Evolutionary conservation across 2,113 vertebrate species (phyloP).

Genomic region (Danionella cerebrum): DNA sequence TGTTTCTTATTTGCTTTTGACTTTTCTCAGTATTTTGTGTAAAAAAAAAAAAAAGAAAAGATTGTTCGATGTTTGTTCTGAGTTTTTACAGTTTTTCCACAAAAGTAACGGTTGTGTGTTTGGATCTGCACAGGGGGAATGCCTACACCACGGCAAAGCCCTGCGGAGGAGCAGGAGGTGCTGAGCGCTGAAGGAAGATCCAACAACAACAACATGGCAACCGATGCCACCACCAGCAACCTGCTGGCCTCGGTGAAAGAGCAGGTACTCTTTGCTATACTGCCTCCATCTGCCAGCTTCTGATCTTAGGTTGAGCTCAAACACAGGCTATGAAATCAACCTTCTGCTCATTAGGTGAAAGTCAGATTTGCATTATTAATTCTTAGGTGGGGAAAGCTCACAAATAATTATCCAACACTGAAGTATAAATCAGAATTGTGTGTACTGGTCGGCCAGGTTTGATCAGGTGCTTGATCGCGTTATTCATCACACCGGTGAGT

Average conservation of each 20-base stretch:
- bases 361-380: constrained; percentile 14
- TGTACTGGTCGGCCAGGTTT: no score
- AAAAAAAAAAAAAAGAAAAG: no score
- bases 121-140: constrained; percentile 28
- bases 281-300: neutral
- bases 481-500: no score
- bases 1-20: no score
- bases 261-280: constrained; percentile 30
- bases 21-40: no score
- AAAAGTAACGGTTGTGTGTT: constrained; percentile 7
- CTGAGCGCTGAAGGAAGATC: constrained; percentile 26
- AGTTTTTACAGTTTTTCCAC: no score
- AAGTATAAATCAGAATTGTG: neutral
- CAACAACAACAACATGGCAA: constrained; percentile 37
- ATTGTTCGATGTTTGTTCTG: no score
- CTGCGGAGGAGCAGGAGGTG: constrained; percentile 34
- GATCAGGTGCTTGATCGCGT: no score
- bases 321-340: neutral
- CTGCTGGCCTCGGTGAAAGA: constrained; percentile 45
- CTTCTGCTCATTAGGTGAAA: neutral
- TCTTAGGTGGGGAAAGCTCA: neutral
- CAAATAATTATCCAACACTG: neutral
- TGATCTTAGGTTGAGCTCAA: neutral
- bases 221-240: constrained; percentile 34
- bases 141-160: constrained; percentile 35